Conservation (phyloP, 2,888 invertebrate genomes). For the Agonum fuliginosum region DNA sequence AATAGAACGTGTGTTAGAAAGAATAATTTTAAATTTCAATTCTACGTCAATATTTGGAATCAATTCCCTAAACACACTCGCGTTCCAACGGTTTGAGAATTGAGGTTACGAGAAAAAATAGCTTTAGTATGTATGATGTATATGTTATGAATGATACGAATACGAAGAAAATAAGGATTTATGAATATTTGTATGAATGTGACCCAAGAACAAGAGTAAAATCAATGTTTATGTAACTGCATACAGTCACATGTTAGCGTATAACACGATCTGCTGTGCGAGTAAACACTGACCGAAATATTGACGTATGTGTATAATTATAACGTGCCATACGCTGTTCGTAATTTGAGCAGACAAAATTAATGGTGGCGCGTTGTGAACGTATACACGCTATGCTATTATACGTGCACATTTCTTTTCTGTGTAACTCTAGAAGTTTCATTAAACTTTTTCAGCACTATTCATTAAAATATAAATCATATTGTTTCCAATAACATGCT, state of each 20-base stretch:
- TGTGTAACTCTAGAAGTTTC: too few relatives aligned
- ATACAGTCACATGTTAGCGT: not conserved
- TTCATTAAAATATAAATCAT: too few relatives aligned
- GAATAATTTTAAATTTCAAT: not conserved
- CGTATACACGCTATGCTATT: too few relatives aligned
- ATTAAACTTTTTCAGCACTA: too few relatives aligned
- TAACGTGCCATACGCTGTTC: not conserved
- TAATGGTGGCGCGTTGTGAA: conserved; percentile 19
- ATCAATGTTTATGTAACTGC: conserved; percentile 22
- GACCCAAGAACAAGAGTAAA: conserved; percentile 2
- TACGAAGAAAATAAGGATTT: not conserved
- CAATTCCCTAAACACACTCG: not conserved
- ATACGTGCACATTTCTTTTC: conserved; percentile 14
- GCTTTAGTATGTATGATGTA: not conserved
- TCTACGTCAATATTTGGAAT: not conserved
- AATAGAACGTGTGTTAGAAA: too few relatives aligned
- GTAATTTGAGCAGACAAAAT: conserved; percentile 35
- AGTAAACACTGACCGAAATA: conserved; percentile 9
- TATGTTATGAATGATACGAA: conserved; percentile 10
- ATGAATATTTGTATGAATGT: not conserved
- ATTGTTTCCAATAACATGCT: too few relatives aligned
- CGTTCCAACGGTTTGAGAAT: not conserved
- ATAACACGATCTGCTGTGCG: not conserved
- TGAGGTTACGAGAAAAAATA: not conserved
- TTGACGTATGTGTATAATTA: conserved; percentile 37